A percentile compares a stretch with the other conserved stretches of the same genome.
Evolutionary conservation across 2,888 invertebrate species (phyloP).

Genomic region (Aquatica leii): DNA sequence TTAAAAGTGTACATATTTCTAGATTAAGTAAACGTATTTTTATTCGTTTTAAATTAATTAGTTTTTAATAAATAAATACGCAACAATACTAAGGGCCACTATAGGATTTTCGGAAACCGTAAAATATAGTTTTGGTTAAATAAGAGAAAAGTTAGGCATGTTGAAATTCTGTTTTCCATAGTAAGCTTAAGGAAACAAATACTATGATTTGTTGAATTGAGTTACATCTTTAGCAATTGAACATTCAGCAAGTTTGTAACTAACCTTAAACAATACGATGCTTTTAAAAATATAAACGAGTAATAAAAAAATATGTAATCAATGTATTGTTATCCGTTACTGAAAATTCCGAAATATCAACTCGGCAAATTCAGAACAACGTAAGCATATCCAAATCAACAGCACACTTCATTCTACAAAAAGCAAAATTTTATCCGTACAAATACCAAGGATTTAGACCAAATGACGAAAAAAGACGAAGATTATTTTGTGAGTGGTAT

Average conservation of each 20-base stretch:
- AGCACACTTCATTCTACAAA: neutral
- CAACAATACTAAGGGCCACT: no score
- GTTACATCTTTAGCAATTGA: no score
- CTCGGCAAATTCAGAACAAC: neutral
- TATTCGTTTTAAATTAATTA: no score
- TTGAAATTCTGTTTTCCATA: no score
- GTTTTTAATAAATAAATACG: no score
- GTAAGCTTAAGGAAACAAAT: no score
- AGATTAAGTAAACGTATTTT: no score
- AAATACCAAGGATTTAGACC: neutral
- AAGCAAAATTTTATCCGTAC: neutral
- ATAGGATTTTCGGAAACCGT: no score
- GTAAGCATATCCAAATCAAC: neutral
- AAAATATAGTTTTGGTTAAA: no score
- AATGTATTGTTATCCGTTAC: conserved; percentile 2
- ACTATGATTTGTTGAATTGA: no score
- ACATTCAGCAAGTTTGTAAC: neutral
- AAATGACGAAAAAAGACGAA: neutral
- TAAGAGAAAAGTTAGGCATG: no score
- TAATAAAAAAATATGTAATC: neutral
- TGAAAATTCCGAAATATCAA: conserved; percentile 13
- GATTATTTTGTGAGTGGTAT: conserved; percentile 8
- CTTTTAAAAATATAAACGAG: neutral
- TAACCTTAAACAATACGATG: neutral
- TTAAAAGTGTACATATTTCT: no score